Evolutionary conservation across 2,113 vertebrate species (phyloP).

Genomic region (Ursus arctos): DNA sequence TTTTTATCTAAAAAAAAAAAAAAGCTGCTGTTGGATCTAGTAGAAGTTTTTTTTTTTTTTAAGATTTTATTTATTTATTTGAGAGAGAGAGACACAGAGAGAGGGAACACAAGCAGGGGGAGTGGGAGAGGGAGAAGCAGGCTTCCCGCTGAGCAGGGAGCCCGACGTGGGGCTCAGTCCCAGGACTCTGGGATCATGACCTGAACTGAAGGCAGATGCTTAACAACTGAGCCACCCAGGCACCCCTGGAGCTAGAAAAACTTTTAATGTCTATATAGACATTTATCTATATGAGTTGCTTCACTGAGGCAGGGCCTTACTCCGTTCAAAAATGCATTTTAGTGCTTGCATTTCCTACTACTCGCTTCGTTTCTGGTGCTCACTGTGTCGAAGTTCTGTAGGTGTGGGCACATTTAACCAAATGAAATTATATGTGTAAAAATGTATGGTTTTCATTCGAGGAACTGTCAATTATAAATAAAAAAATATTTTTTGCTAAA

Average conservation of each 20-base stretch:
- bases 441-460: conserved; percentile 91
- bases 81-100: no score
- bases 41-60: conserved; percentile 85
- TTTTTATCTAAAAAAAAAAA: conserved; percentile 27
- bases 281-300: conserved; percentile 83
- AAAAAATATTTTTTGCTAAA: conserved; percentile 97
- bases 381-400: conserved; percentile 91
- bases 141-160: no score
- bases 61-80: no score
- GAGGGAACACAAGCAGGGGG: no score
- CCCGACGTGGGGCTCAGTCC: no score
- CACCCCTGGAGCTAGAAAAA: conserved; percentile 79
- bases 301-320: conserved; percentile 90
- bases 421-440: conserved; percentile 89
- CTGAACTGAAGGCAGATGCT: no score
- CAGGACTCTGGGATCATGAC: no score
- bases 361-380: conserved; percentile 94
- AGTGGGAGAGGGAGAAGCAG: no score
- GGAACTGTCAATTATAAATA: conserved; percentile 97
- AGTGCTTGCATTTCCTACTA: conserved; percentile 96
- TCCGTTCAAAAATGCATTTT: conserved; percentile 98
- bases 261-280: conserved; percentile 88
- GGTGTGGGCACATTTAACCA: conserved; percentile 88
- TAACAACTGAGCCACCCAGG: no score
- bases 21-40: conserved; percentile 86